Base-by-base conservation (phyloP, 1,140 invertebrate species). In the Conopomorpha cramerella region DNA sequence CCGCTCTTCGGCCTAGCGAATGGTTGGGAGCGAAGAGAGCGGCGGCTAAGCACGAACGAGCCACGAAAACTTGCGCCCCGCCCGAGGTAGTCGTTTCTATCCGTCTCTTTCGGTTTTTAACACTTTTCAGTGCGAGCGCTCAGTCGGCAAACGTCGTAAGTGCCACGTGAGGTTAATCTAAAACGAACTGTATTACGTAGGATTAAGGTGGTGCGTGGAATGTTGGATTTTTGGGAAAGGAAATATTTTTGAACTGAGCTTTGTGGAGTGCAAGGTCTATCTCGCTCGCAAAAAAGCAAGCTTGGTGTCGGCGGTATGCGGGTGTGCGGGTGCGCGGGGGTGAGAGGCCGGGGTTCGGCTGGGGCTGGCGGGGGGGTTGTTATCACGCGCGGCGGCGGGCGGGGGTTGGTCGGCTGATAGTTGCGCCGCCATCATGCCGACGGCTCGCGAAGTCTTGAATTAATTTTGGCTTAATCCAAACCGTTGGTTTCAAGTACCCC, bases 61-160 rank as follows among this genome's bases (percentile, higher is more conserved):
- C 72, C 67, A 70, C 67, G 67, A 72, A 66, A 72, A 72, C 70
- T 74, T 74, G 63, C 46, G 64, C 67, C 50, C 70, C 67, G 67
- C 70, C 70, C 70, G 70, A 74, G 70, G 72, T 63, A 63, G 53
- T 46, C 45, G 57, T 56, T 63, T 70, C 65, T 74, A 74, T 74
- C 70, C 62, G 55, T 74, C 70, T 62, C 70, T 76, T 67, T 76
- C 70, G 51, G 45, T 76, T 76, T 76, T 76, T 76, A 63, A 72
- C 70, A 76, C 65, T 76, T 76, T 76, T 76, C 67, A 70, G 58
- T 36, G 53, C 39, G 50, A 36, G 14, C 1, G 13, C 34, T 8
- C 35, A 48, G 16, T 16, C 43, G 3, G n/a, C 30, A 36, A 59
- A 51, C 7, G 55, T 16, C 36, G 30, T 27, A 56, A 43, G 3